Percentiles rank a stretch among this genome's conserved stretches.
These are phyloP conservation scores for Sebastolobus altivelis DNA, from an alignment of 2,797 vertebrate species.

Conservation along the genomic window DNA sequence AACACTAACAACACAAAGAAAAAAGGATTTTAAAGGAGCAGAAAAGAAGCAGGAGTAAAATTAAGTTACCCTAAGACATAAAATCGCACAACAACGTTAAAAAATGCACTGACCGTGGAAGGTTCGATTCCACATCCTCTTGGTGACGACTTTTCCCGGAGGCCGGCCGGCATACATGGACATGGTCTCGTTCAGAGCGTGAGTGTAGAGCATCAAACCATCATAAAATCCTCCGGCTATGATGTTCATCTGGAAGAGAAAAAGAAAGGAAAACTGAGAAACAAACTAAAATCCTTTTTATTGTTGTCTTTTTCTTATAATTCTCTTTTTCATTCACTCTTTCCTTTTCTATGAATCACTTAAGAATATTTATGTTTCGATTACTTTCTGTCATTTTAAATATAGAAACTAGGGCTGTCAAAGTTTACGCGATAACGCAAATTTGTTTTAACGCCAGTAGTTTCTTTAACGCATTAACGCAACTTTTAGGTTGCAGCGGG, in stretches of 20 bases:
- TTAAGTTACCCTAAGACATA: neutral
- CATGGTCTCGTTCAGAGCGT: slow-evolving; percentile 89
- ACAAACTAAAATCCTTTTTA: neutral
- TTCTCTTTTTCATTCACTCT: neutral
- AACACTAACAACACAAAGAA: neutral
- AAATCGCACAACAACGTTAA: neutral
- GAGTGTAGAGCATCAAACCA: slow-evolving; percentile 90
- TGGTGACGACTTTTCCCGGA: slow-evolving; percentile 81
- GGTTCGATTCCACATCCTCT: slow-evolving; percentile 92
- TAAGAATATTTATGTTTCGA: neutral
- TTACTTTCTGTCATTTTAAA: neutral
- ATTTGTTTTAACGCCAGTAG: too few species aligned
- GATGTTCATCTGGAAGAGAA: slow-evolving; percentile 89
- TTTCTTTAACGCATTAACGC: too few species aligned
- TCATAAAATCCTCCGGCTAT: slow-evolving; percentile 94
- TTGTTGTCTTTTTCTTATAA: neutral
- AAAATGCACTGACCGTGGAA: slow-evolving; percentile 84
- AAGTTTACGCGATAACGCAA: too few species aligned
- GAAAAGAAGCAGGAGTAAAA: too few species aligned
- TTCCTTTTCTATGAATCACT: too few species aligned
- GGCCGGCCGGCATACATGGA: slow-evolving; percentile 59
- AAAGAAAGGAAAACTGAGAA: too few species aligned
- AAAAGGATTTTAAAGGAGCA: too few species aligned
- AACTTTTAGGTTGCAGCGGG: too few species aligned
- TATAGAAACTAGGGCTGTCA: too few species aligned